These are phyloP conservation scores for Onchidella celtica DNA, from an alignment of 2,888 invertebrate species.

Conservation along the genomic window DNA sequence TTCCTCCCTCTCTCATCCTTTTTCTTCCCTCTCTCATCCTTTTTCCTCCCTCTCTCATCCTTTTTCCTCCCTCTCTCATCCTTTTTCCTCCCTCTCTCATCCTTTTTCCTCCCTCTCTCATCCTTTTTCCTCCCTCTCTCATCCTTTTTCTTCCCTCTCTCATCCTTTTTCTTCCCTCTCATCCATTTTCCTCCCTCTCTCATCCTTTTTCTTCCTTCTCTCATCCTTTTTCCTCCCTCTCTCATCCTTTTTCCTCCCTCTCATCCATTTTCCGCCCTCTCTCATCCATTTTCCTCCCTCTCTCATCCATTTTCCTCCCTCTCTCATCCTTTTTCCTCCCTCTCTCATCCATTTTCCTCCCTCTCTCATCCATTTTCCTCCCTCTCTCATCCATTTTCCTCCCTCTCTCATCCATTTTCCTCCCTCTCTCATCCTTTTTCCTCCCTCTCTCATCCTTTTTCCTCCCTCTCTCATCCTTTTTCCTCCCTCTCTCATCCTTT, in stretches of 20 bases:
- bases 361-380: neutral
- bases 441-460: neutral
- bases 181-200: neutral
- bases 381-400: neutral
- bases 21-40: neutral
- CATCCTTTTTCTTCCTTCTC: neutral
- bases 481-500: neutral
- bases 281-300: neutral
- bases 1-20: neutral
- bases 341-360: neutral
- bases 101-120: neutral
- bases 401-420: neutral
- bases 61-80: neutral
- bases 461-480: neutral
- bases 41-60: neutral
- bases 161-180: neutral
- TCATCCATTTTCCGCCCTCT: neutral
- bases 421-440: neutral
- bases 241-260: neutral
- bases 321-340: neutral
- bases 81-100: neutral
- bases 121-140: neutral
- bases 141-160: neutral
- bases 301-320: neutral
- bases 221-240: neutral